Percentiles rank a stretch among this genome's conserved stretches.
Conservation (phyloP, 2,888 invertebrate genomes). For the Pharmacophagus antenor region DNA sequence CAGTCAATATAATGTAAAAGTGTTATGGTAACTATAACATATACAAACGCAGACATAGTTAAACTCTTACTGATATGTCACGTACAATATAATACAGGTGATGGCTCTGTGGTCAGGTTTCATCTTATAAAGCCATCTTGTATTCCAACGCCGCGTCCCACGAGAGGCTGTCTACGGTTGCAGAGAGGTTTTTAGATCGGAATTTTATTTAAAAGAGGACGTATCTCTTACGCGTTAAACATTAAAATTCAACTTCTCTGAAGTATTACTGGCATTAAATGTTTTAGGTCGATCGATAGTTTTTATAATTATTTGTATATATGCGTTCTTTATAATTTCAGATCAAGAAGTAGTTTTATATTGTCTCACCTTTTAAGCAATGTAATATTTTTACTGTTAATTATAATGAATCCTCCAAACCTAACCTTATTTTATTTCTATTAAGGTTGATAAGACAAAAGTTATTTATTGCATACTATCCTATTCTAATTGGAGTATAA, state of each 20-base stretch:
- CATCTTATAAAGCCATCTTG: slow-evolving; percentile 30
- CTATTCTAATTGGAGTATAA: no score
- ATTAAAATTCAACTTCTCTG: slow-evolving; percentile 15
- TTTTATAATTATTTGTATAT: neutral
- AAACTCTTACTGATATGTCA: slow-evolving; percentile 10
- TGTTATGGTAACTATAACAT: neutral
- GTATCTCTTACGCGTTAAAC: slow-evolving; percentile 25
- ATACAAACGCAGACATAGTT: neutral
- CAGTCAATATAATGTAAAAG: neutral
- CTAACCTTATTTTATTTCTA: no score
- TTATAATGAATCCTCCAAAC: no score
- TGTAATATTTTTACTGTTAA: no score
- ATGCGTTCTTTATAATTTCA: neutral
- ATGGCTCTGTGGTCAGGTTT: slow-evolving; percentile 28
- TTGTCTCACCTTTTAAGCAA: no score
- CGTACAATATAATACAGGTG: slow-evolving; percentile 21
- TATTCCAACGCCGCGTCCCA: slow-evolving; percentile 28
- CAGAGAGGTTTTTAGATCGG: slow-evolving; percentile 32
- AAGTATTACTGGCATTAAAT: slow-evolving; percentile 1
- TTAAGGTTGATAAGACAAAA: no score
- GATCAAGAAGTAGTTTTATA: neutral
- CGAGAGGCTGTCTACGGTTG: slow-evolving; percentile 29
- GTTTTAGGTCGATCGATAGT: neutral
- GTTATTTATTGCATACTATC: no score
- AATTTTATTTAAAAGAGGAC: slow-evolving; percentile 52